A percentile compares a stretch with the other conserved stretches of the same genome.
phyloP scores from a whole-genome alignment of 2,888 invertebrate genomes.

The Scaptomyza parva region DNA sequence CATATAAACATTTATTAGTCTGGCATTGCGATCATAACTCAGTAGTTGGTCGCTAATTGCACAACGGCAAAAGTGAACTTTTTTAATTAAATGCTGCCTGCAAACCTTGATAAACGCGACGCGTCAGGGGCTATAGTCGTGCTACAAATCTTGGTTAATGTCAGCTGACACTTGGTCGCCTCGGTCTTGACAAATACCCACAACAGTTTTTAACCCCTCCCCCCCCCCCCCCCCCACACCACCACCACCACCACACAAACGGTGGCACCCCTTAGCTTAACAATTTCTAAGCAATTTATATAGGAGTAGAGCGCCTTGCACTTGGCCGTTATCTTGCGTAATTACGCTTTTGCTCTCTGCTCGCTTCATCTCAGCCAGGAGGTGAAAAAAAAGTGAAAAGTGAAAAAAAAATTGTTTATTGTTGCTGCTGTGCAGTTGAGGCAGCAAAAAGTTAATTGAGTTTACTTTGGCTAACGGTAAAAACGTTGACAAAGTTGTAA shows the following conservation, averaged over 20 bases:
- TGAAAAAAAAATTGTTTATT: constrained; percentile 75
- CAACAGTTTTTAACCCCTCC: constrained; percentile 39
- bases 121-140: constrained; percentile 44
- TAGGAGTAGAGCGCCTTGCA: constrained; percentile 58
- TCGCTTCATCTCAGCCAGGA: constrained; percentile 35
- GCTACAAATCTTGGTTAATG: constrained; percentile 81
- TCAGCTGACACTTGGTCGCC: constrained; percentile 59
- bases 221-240: not conserved
- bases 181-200: constrained; percentile 71
- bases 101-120: constrained; percentile 66
- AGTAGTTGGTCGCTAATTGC: constrained; percentile 67
- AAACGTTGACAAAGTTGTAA: constrained; percentile 79
- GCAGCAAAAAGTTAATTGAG: constrained; percentile 79
- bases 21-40: constrained; percentile 58
- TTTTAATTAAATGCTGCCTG: constrained; percentile 75
- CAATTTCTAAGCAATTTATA: constrained; percentile 79
- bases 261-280: constrained; percentile 53
- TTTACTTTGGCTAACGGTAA: constrained; percentile 74
- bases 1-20: constrained; percentile 54
- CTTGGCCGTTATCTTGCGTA: constrained; percentile 77
- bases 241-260: too few species aligned
- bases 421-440: constrained; percentile 55
- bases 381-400: constrained; percentile 51
- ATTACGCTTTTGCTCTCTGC: constrained; percentile 59
- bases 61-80: constrained; percentile 57